These are phyloP conservation scores for Phasianus colchicus DNA, from an alignment of 2,113 vertebrate genomes.

Conservation along the genomic window DNA sequence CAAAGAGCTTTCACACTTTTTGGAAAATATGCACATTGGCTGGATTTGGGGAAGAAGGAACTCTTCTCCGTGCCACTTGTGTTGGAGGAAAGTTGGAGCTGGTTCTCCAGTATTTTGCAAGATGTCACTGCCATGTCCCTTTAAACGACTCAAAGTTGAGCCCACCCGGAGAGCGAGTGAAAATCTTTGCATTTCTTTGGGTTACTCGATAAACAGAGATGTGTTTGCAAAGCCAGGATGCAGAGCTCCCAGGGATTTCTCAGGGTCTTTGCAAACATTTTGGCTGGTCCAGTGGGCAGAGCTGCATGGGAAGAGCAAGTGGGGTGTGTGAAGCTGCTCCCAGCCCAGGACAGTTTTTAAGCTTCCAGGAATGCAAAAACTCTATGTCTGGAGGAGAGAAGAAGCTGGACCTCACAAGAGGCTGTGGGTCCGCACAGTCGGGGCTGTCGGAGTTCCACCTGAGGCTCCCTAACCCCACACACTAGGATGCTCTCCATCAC, in stretches of 20 bases:
- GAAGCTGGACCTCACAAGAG: background rate
- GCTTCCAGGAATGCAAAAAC: background rate
- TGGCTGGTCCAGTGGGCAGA: background rate
- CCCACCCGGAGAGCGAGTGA: constrained; percentile 28
- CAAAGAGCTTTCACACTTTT: too few species aligned
- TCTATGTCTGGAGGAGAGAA: background rate
- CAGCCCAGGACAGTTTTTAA: background rate
- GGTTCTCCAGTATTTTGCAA: constrained; percentile 9
- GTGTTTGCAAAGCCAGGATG: constrained; percentile 22
- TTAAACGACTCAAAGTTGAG: constrained; percentile 43
- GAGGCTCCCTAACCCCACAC: background rate
- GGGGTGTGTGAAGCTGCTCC: background rate
- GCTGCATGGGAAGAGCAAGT: background rate
- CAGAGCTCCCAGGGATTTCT: constrained; percentile 33
- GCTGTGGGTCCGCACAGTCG: background rate
- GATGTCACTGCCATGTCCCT: constrained; percentile 30
- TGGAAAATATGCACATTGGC: too few species aligned
- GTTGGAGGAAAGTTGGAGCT: constrained; percentile 21
- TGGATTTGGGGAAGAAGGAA: too few species aligned
- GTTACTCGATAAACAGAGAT: constrained; percentile 55
- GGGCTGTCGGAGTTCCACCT: too few species aligned
- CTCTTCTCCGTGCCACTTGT: background rate
- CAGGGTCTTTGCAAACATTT: constrained; percentile 10
- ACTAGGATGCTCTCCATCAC: background rate
- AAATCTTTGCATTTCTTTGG: constrained; percentile 13